A percentile compares a stretch with the other conserved stretches of the same genome.
phyloP scores from a whole-genome alignment of 2,888 invertebrate genomes.

The Harpalus rubripes region DNA sequence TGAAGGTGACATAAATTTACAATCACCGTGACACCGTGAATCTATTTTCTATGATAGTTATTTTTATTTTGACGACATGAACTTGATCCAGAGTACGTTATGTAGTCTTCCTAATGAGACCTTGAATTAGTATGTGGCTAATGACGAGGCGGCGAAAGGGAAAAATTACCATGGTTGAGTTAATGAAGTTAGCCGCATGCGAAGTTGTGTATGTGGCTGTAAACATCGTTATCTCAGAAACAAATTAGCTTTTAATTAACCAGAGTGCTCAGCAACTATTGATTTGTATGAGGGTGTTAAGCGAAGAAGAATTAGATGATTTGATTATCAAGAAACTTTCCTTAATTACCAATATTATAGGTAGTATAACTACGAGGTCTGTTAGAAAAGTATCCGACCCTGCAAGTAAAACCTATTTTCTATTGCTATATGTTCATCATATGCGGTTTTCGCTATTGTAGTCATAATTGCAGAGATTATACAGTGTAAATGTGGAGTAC shows the following conservation, averaged over 20 bases:
- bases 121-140: slow-evolving; percentile 1
- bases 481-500: too few species aligned
- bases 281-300: too few species aligned
- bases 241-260: neutral
- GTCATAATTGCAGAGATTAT: too few species aligned
- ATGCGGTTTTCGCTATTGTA: too few species aligned
- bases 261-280: too few species aligned
- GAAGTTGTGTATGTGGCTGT: neutral
- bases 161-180: slow-evolving; percentile 11
- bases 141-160: slow-evolving; percentile 11
- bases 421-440: too few species aligned
- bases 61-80: neutral
- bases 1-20: slow-evolving; percentile 3
- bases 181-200: neutral
- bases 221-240: neutral
- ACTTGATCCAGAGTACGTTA: neutral
- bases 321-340: too few species aligned
- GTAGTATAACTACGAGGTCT: too few species aligned
- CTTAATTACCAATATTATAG: too few species aligned
- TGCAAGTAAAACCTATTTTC: too few species aligned
- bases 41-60: neutral
- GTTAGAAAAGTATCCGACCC: too few species aligned
- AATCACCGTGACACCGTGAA: neutral
- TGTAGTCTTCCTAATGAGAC: neutral
- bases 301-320: too few species aligned